A percentile compares a stretch with the other conserved stretches of the same genome.
phyloP scores from a whole-genome alignment of 2,113 vertebrate species.

The Callocephalon fimbriatum region DNA sequence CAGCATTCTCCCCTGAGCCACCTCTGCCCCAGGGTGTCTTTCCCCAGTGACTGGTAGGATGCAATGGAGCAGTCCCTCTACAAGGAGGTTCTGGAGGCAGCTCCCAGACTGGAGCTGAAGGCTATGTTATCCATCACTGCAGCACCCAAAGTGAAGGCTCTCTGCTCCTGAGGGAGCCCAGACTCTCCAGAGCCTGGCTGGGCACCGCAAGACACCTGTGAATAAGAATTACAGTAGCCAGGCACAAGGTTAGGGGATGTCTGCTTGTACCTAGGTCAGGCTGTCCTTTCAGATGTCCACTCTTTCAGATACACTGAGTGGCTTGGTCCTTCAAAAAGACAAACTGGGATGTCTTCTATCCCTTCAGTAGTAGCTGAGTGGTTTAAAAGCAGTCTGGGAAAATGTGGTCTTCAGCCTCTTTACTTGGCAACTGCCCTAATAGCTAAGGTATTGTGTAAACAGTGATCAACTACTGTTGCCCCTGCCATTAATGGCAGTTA shows the following conservation, averaged over 20 bases:
- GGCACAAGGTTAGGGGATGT: not conserved
- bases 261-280: not conserved
- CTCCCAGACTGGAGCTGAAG: not conserved
- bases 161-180: not conserved
- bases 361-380: not conserved
- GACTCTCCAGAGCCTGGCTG: not conserved
- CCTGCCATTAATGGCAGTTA: not conserved
- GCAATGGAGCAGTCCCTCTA: not conserved
- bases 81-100: not conserved
- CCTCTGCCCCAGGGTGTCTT: not conserved
- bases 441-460: not conserved
- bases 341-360: not conserved
- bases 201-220: not conserved
- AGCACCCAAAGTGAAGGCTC: fast-evolving
- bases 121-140: not conserved
- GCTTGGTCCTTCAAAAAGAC: not conserved
- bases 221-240: not conserved
- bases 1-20: fast-evolving
- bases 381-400: not conserved
- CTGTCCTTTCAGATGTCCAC: not conserved
- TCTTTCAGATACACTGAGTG: not conserved
- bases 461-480: not conserved
- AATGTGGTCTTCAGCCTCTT: not conserved
- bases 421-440: conserved; percentile 8
- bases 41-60: not conserved